A percentile compares a stretch with the other conserved stretches of the same genome.
Evolutionary conservation across 2,888 invertebrate species (phyloP).

Genomic region (Agriopis marginaria): DNA sequence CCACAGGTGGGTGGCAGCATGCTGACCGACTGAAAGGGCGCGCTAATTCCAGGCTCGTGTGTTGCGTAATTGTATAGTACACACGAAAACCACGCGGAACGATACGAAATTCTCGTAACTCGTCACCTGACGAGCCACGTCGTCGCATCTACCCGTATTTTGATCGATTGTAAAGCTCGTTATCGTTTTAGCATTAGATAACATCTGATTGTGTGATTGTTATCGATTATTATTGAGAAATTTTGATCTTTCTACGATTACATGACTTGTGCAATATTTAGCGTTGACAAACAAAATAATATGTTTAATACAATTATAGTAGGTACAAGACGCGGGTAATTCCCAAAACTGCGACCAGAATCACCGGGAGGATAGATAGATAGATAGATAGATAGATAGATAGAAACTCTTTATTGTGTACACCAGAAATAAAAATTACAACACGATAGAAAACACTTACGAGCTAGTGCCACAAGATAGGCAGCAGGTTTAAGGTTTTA

Average conservation of each 20-base stretch:
- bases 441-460: too few species aligned
- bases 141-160: conserved; percentile 39
- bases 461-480: too few species aligned
- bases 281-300: neutral
- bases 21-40: conserved; percentile 60
- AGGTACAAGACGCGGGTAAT: too few species aligned
- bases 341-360: too few species aligned
- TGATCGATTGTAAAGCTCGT: conserved; percentile 47
- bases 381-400: too few species aligned
- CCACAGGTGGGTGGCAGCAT: conserved; percentile 57
- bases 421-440: too few species aligned
- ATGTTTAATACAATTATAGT: neutral
- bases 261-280: conserved; percentile 12
- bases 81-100: conserved; percentile 68
- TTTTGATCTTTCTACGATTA: conserved; percentile 16
- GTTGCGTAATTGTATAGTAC: conserved; percentile 66
- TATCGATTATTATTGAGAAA: conserved; percentile 20
- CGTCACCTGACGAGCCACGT: conserved; percentile 47
- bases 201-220: conserved; percentile 27
- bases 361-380: too few species aligned
- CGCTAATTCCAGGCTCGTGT: conserved; percentile 59
- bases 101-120: conserved; percentile 36
- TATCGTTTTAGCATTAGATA: conserved; percentile 29
- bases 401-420: too few species aligned
- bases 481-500: too few species aligned